Evolutionary conservation across 2,113 vertebrate genomes (phyloP).

Genomic region (Cynoglossus semilaevis): DNA sequence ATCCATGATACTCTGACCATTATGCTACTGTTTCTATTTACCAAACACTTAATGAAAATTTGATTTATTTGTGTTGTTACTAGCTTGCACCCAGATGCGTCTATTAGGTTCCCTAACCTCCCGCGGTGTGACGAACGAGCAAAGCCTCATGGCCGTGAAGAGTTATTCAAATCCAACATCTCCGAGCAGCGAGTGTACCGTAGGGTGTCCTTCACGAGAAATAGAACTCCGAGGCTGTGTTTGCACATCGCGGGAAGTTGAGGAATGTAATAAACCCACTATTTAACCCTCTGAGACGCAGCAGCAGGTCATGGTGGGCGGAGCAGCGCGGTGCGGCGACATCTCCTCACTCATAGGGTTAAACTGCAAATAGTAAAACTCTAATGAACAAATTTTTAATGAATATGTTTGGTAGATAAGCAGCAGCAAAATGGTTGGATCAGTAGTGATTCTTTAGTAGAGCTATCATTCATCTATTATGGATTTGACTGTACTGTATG

Average conservation of each 20-base stretch:
- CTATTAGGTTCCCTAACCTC: conserved; percentile 73
- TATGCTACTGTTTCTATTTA: conserved; percentile 90
- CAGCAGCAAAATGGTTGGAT: conserved; percentile 93
- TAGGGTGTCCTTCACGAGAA: conserved; percentile 36
- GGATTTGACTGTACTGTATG: conserved; percentile 76
- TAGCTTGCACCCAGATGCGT: conserved; percentile 75
- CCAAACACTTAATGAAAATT: conserved; percentile 81
- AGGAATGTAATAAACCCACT: conserved; percentile 75
- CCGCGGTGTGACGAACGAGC: conserved; percentile 69
- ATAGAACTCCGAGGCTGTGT: conserved; percentile 55
- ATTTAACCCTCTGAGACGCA: conserved; percentile 78
- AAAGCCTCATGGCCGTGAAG: conserved; percentile 61
- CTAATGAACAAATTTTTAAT: conserved; percentile 81
- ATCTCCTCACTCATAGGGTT: conserved; percentile 72
- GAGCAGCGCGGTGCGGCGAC: conserved; percentile 3
- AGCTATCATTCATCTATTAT: conserved; percentile 68
- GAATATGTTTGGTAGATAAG: conserved; percentile 77
- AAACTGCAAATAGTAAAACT: conserved; percentile 82
- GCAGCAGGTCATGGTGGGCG: not conserved
- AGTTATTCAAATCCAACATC: conserved; percentile 53
- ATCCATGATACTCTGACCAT: conserved; percentile 83
- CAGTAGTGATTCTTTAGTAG: conserved; percentile 53
- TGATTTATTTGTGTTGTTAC: conserved; percentile 81
- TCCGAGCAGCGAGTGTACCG: conserved; percentile 19
- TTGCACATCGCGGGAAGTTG: conserved; percentile 69